Evolutionary conservation across 2,797 vertebrate species (phyloP).

Genomic region (Halcyon leucocephala): DNA sequence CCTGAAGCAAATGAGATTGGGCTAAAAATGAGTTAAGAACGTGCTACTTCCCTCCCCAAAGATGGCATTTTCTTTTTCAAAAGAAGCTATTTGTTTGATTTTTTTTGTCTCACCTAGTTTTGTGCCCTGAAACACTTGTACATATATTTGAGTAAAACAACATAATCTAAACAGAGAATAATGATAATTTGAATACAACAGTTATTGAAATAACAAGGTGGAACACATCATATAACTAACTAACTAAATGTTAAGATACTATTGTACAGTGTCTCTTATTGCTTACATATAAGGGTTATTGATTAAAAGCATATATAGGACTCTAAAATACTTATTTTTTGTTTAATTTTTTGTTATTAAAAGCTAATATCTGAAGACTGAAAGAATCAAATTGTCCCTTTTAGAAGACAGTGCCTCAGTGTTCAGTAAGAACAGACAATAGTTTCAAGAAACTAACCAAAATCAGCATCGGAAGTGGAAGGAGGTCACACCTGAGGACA

Average conservation of each 20-base stretch:
- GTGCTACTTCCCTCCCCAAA: neutral
- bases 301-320: neutral
- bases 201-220: neutral
- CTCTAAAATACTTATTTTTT: neutral
- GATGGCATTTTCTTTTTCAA: neutral
- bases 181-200: neutral
- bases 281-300: neutral
- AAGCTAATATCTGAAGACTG: neutral
- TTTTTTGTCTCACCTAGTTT: neutral
- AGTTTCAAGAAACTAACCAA: neutral
- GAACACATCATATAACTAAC: neutral
- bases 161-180: conserved; percentile 17
- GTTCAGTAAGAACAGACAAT: neutral
- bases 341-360: neutral
- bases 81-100: neutral
- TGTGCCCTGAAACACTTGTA: neutral
- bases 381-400: neutral
- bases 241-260: neutral
- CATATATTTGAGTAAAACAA: conserved; percentile 10
- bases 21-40: neutral
- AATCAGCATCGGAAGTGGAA: neutral
- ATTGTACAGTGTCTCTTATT: neutral
- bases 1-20: neutral
- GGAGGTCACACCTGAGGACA: neutral
- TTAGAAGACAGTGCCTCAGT: neutral